phyloP scores from a whole-genome alignment of 1,140 invertebrate species.

The Hestina assimilis region DNA sequence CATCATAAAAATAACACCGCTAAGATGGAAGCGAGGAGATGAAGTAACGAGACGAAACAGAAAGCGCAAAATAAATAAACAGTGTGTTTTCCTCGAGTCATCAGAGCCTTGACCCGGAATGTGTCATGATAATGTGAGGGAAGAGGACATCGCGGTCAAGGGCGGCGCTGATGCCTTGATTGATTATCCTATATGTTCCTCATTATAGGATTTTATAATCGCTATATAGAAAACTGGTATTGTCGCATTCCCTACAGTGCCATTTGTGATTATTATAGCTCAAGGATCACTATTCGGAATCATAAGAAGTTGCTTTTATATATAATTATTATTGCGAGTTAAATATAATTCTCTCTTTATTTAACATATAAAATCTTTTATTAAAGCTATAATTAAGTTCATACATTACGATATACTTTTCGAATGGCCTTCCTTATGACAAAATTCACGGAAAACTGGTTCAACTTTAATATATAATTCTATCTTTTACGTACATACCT shows the following conservation, averaged over 20 bases:
- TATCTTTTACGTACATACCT: neutral
- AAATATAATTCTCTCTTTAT: too few species aligned
- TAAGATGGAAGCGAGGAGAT: neutral
- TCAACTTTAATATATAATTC: constrained; percentile 22
- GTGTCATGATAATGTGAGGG: constrained; percentile 18
- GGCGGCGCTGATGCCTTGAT: neutral
- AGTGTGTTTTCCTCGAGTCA: constrained; percentile 17
- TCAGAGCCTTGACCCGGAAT: constrained; percentile 21
- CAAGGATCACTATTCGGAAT: too few species aligned
- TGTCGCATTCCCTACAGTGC: too few species aligned
- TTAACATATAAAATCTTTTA: too few species aligned
- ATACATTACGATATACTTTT: neutral
- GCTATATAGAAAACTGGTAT: too few species aligned
- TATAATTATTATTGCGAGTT: too few species aligned
- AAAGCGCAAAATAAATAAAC: constrained; percentile 18
- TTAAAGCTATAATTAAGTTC: too few species aligned
- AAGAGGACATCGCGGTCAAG: constrained; percentile 20
- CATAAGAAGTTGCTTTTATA: too few species aligned
- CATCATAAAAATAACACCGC: neutral
- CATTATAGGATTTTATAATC: too few species aligned
- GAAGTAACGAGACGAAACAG: constrained; percentile 14
- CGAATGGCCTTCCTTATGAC: constrained; percentile 40
- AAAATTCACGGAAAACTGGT: constrained; percentile 47
- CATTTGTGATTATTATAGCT: too few species aligned
- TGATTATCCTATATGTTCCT: constrained; percentile 3